Evolutionary conservation across 2,797 vertebrate genomes (phyloP), one percentile per base, ranked within the genome.

Genomic region (Emydoidea blandingii): DNA sequence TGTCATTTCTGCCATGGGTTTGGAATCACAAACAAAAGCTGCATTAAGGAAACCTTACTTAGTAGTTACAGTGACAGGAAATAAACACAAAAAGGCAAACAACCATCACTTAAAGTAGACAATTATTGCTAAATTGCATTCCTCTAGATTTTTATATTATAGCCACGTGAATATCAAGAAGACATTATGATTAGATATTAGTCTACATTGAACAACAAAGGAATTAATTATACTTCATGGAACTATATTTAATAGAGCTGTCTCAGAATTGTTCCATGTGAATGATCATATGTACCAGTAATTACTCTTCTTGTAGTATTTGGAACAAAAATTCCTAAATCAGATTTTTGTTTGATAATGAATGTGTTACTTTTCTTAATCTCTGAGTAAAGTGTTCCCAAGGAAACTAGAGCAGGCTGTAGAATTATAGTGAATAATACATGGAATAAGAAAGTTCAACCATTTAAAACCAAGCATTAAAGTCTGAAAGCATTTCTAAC

Each of bases 281-380:
- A 44, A 47, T 52, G 76, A 81, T 95, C 25, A 7, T 76, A 72
- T 89, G 78, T 81, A 10, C 52, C 85, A 78, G 47, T 88, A 97
- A 91, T 96, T 94, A 83, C 50, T 95, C 94, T 89, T 76, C 44
- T 82, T 83, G 83, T 92, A 74, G 85, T 89, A 12, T 95, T 95
- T 93, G 95, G 92, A 89, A 90, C 0, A 16, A 83, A 68, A 91
- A 97, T 83, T 85, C 76, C 76, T 57, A 94, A 94, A 89, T 95
- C 62, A 88, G 85, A 93, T 89, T 74, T 86, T 96, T 52, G 92
- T 96, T 93, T 50, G n/a, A 56, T 86, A 95, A 95, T 83, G 87
- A 79, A 91, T 93, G 10, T 41, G 21, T 92, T 88, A 92, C 79
- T 92, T 96, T 93, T 93, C 74, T 94, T 86, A 94, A 68, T 80